Evolutionary conservation across 1,140 invertebrate genomes (phyloP).

Genomic region (Trichonephila clavata): DNA sequence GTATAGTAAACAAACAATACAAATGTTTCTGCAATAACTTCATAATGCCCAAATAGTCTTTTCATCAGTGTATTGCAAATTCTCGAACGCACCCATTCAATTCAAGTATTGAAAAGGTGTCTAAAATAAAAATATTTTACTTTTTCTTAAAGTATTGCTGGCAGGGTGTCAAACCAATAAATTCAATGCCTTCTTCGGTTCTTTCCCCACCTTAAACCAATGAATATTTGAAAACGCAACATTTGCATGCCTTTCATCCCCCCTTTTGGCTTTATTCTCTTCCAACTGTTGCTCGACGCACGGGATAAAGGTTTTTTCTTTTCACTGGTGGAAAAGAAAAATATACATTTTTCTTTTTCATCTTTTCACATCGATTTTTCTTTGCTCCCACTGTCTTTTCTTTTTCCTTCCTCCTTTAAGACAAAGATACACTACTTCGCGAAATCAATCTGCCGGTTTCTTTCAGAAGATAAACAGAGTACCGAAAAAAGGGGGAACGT

Average conservation of each 20-base stretch:
- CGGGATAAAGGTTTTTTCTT: constrained; percentile 1
- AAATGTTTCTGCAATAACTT: no score
- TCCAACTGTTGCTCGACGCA: constrained; percentile 15
- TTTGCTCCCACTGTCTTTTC: not conserved
- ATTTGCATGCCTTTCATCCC: not conserved
- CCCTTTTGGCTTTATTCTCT: not conserved
- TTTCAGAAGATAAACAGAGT: constrained; percentile 24
- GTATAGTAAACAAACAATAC: no score
- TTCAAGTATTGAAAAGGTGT: not conserved
- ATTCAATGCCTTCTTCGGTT: not conserved
- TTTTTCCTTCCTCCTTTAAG: not conserved
- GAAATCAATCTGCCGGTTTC: constrained; percentile 24
- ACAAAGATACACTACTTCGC: constrained; percentile 29
- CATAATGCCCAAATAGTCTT: not conserved
- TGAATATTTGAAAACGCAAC: constrained; percentile 22
- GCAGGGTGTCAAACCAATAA: not conserved
- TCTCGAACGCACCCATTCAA: not conserved
- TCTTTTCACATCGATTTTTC: constrained; percentile 14
- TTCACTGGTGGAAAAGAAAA: not conserved
- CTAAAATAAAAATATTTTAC: not conserved
- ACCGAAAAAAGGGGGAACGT: constrained; percentile 15
- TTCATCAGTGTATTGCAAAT: not conserved
- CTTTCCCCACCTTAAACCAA: not conserved
- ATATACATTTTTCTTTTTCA: not conserved
- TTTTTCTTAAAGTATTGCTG: not conserved